A percentile compares a stretch with the other conserved stretches of the same genome.
phyloP scores from a whole-genome alignment of 2,113 vertebrate genomes.

The Percina caprodes region DNA sequence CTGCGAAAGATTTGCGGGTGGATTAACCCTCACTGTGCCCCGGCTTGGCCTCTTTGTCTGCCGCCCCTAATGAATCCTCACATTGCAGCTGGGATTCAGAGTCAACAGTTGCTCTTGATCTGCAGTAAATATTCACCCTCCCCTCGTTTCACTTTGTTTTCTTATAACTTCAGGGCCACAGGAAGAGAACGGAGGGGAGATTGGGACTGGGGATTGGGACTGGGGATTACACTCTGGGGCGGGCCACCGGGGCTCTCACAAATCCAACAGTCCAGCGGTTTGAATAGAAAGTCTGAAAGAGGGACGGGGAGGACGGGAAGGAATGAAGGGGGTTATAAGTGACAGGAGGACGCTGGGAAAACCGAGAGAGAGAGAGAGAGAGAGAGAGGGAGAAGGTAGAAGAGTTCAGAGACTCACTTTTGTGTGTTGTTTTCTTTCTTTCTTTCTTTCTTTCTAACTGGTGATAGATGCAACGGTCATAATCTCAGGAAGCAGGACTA shows the following conservation, averaged over 20 bases:
- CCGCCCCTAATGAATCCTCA: slow-evolving; percentile 58
- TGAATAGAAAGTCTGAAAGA: slow-evolving; percentile 28
- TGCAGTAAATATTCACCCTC: slow-evolving; percentile 31
- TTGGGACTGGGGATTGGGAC: slow-evolving; percentile 32
- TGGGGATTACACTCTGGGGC: slow-evolving; percentile 43
- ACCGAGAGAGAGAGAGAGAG: neutral
- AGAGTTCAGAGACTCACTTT: neutral
- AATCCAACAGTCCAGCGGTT: slow-evolving; percentile 44
- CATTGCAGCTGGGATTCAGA: slow-evolving; percentile 78
- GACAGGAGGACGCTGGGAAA: neutral
- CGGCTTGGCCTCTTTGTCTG: slow-evolving; percentile 77
- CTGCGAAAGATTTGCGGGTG: slow-evolving; percentile 37
- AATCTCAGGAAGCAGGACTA: slow-evolving; percentile 43
- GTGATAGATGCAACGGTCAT: slow-evolving; percentile 46
- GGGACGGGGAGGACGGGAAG: neutral
- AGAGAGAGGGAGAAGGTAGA: neutral
- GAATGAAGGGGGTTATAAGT: neutral
- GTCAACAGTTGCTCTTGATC: slow-evolving; percentile 63
- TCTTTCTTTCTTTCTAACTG: neutral
- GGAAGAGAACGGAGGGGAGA: slow-evolving; percentile 23
- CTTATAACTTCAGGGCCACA: slow-evolving; percentile 44
- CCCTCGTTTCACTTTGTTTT: slow-evolving; percentile 32
- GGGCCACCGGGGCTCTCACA: slow-evolving; percentile 38
- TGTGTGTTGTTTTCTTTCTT: slow-evolving; percentile 12
- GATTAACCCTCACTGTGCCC: slow-evolving; percentile 65